Percentiles rank a stretch among this genome's conserved stretches.
Conservation (phyloP, 2,113 vertebrate genomes). For the Myotis brandtii region DNA sequence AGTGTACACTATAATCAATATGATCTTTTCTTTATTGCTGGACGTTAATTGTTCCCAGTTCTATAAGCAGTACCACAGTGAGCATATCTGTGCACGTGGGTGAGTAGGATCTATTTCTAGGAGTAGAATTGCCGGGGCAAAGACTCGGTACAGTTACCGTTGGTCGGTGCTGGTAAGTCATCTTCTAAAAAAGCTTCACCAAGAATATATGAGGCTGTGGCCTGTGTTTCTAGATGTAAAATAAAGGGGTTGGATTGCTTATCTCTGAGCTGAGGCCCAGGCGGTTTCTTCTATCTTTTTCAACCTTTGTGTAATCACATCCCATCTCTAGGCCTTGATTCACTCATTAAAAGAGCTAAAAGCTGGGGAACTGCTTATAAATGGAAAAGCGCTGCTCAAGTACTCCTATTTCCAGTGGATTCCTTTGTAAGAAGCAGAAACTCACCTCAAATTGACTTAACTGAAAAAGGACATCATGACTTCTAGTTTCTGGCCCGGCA, state of each 20-base stretch:
- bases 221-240: constrained; percentile 14
- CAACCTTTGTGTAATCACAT: not conserved
- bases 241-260: constrained; percentile 38
- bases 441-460: not conserved
- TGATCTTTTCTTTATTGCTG: not conserved
- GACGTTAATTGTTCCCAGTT: not conserved
- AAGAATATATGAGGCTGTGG: not conserved
- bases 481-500: not conserved
- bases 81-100: not conserved
- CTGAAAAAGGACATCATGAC: not conserved
- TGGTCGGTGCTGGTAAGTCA: constrained; percentile 11
- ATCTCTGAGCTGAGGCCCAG: not conserved
- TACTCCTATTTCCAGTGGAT: not conserved
- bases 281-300: constrained; percentile 13
- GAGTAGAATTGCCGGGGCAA: not conserved
- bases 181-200: not conserved
- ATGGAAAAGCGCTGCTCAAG: not conserved
- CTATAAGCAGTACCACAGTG: not conserved
- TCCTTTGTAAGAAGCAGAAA: constrained; percentile 9
- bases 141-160: not conserved
- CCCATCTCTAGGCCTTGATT: not conserved
- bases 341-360: constrained; percentile 10
- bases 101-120: not conserved
- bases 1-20: not conserved
- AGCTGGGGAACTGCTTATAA: not conserved